Evolutionary conservation across 1,140 invertebrate genomes (phyloP).

Genomic region (Geopemphigus sp.): DNA sequence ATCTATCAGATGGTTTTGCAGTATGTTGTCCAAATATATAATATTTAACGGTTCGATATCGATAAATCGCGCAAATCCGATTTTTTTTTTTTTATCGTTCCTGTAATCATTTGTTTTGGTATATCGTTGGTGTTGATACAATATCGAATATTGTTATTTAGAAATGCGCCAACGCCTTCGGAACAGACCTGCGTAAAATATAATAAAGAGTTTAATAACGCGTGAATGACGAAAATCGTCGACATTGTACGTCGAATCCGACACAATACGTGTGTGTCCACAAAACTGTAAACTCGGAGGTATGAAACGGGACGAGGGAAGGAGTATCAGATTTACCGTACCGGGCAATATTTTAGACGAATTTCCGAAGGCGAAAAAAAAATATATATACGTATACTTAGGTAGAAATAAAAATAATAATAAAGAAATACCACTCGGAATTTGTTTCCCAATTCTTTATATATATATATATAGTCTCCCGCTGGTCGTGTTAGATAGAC

Average conservation of each 20-base stretch:
- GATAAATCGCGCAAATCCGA: not conserved
- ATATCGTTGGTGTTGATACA: too few relatives aligned
- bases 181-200: not conserved
- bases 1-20: too few relatives aligned
- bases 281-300: not conserved
- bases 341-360: not conserved
- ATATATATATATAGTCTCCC: not conserved
- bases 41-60: not conserved
- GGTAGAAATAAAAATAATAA: not conserved
- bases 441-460: constrained; percentile 10
- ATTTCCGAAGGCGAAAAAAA: not conserved
- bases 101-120: not conserved
- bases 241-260: not conserved
- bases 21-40: too few relatives aligned
- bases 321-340: not conserved
- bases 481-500: constrained; percentile 1
- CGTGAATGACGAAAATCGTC: not conserved
- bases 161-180: not conserved
- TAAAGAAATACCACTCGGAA: constrained; percentile 24
- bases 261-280: not conserved
- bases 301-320: not conserved
- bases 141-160: not conserved
- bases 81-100: not conserved
- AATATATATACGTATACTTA: too few relatives aligned
- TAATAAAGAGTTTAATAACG: not conserved